Percentiles rank a stretch among this genome's conserved stretches.
phyloP scores from a whole-genome alignment of 2,888 invertebrate species.

The Drosophila cracens region DNA sequence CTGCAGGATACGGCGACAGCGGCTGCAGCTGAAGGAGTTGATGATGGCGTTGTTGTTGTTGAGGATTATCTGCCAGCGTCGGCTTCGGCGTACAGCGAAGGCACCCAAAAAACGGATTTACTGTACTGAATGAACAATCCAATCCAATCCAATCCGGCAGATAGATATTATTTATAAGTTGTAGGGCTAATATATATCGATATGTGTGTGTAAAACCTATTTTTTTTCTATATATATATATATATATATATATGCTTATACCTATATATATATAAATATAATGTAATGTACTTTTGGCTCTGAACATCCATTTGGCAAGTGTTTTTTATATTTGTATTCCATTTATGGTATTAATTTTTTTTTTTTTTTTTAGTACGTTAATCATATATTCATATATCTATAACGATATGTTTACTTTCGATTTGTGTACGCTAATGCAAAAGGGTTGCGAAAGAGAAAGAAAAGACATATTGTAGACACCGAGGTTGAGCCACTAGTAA shows the following conservation, averaged over 20 bases:
- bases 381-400: slow-evolving; percentile 18
- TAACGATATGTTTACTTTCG: slow-evolving; percentile 40
- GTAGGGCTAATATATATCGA: slow-evolving; percentile 39
- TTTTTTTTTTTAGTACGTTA: slow-evolving; percentile 42
- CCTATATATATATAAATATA: slow-evolving; percentile 41
- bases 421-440: slow-evolving; percentile 45
- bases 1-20: slow-evolving; percentile 18
- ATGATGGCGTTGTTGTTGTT: slow-evolving; percentile 11
- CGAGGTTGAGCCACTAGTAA: slow-evolving; percentile 68
- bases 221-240: slow-evolving; percentile 29
- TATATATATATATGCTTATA: slow-evolving; percentile 24
- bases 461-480: slow-evolving; percentile 52
- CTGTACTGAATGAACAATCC: slow-evolving; percentile 75
- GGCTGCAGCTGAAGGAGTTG: slow-evolving; percentile 4
- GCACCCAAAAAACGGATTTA: slow-evolving; percentile 84
- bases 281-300: slow-evolving; percentile 56
- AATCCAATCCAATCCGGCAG: background rate
- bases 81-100: slow-evolving; percentile 83
- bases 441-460: slow-evolving; percentile 9
- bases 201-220: slow-evolving; percentile 32
- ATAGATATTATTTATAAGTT: slow-evolving; percentile 64
- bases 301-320: slow-evolving; percentile 47
- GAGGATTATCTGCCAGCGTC: slow-evolving; percentile 56
- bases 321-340: slow-evolving; percentile 53
- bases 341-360: slow-evolving; percentile 48